Evolutionary conservation across 2,113 vertebrate genomes (phyloP).

Genomic region (Varanus salvator): DNA sequence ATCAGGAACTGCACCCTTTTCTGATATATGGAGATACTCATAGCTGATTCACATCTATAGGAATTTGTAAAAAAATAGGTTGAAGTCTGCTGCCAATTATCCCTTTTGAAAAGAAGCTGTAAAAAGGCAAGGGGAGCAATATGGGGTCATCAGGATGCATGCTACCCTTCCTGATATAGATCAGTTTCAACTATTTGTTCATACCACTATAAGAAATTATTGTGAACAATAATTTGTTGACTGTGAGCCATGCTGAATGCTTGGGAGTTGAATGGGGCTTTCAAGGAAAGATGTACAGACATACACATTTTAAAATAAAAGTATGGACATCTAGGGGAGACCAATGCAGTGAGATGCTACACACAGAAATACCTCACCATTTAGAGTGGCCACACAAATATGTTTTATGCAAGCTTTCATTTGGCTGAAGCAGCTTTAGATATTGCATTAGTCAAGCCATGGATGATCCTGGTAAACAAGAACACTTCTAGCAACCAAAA

Average conservation of each 20-base stretch:
- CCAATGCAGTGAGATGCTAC: not conserved
- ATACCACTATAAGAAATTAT: not conserved
- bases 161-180: no score
- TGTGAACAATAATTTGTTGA: not conserved
- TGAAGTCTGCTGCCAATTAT: not conserved
- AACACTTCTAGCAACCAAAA: not conserved
- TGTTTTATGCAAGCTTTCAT: not conserved
- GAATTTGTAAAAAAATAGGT: not conserved
- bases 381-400: not conserved
- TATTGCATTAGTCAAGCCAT: not conserved
- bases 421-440: not conserved
- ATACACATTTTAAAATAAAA: not conserved
- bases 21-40: not conserved
- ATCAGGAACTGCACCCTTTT: not conserved
- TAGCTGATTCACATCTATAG: not conserved
- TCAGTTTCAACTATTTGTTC: not conserved
- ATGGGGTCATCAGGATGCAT: no score
- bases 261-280: not conserved
- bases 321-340: not conserved
- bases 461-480: not conserved
- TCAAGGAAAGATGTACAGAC: not conserved
- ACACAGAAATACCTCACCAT: not conserved
- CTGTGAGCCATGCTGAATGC: not conserved
- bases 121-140: no score
- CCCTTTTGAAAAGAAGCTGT: not conserved